Conservation (phyloP, 2,888 invertebrate species). For the Metallyticus violacea region DNA sequence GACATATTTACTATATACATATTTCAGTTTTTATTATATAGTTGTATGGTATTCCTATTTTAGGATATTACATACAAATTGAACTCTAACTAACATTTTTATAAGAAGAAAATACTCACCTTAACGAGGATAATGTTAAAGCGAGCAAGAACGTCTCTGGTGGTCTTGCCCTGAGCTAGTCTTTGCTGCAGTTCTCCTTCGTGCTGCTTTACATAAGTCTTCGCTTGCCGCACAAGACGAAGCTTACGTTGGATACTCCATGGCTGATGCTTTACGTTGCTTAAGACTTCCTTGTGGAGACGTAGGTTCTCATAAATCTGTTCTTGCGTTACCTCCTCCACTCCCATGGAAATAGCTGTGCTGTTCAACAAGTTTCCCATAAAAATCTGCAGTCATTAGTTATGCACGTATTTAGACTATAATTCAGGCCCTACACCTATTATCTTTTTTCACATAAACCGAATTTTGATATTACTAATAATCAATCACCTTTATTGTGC, state of each 20-base stretch:
- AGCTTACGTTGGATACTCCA: conserved; percentile 80
- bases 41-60: no score
- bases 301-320: conserved; percentile 88
- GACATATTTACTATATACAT: no score
- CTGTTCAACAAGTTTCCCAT: conserved; percentile 45
- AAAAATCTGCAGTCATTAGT: not conserved
- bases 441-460: no score
- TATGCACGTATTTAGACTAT: no score
- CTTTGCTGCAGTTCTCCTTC: conserved; percentile 87
- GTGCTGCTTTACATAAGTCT: conserved; percentile 82
- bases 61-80: no score
- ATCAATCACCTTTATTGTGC: no score
- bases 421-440: no score
- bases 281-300: conserved; percentile 86
- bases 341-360: conserved; percentile 72
- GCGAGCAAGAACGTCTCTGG: conserved; percentile 79
- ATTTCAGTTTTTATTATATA: no score
- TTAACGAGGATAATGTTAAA: conserved; percentile 77
- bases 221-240: conserved; percentile 77
- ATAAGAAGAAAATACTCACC: conserved; percentile 54
- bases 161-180: conserved; percentile 83
- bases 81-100: no score
- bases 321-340: conserved; percentile 70
- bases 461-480: no score
- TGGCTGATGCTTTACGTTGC: conserved; percentile 81